A percentile compares a stretch with the other conserved stretches of the same genome.
Evolutionary conservation across 23 tunicate species (phyloP).

Genomic region (Halocynthia aurantium): DNA sequence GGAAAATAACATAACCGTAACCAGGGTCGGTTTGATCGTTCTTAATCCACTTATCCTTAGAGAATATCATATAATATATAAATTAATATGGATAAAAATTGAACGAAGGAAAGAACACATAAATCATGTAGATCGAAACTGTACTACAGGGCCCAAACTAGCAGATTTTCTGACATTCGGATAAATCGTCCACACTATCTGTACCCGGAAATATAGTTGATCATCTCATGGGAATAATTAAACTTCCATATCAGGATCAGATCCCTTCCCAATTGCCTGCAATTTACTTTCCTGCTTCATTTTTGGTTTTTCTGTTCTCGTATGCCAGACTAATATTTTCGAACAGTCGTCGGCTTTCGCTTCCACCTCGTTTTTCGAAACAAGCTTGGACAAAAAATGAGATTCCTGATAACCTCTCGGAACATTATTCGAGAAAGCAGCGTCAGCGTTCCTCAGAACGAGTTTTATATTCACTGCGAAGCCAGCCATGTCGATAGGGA

Average conservation of each 20-base stretch:
- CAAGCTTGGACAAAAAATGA: conserved; percentile 62
- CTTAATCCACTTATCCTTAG: too few relatives aligned
- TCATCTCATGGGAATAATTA: background rate
- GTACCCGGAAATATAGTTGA: too few relatives aligned
- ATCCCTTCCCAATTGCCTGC: conserved; percentile 59
- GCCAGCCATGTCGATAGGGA: conserved; percentile 98
- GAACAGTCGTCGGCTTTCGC: conserved; percentile 74
- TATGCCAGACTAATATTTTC: conserved; percentile 91
- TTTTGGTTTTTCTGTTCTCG: conserved; percentile 94
- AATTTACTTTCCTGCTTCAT: conserved; percentile 80
- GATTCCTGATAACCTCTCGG: conserved; percentile 87
- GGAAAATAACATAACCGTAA: too few relatives aligned
- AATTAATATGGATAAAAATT: too few relatives aligned
- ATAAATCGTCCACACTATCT: too few relatives aligned
- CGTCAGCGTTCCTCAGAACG: conserved; percentile 36
- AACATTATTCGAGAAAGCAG: conserved; percentile 50
- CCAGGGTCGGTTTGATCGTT: too few relatives aligned
- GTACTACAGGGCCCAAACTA: too few relatives aligned
- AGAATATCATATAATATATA: too few relatives aligned
- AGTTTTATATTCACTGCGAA: conserved; percentile 79
- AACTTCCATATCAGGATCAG: conserved; percentile 78
- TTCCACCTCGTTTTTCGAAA: conserved; percentile 41
- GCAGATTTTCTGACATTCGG: too few relatives aligned
- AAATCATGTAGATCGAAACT: too few relatives aligned
- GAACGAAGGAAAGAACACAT: too few relatives aligned